Evolutionary conservation across 2,888 invertebrate genomes (phyloP), one percentile per base, ranked within the genome.

Genomic region (Rhagonycha lutea): DNA sequence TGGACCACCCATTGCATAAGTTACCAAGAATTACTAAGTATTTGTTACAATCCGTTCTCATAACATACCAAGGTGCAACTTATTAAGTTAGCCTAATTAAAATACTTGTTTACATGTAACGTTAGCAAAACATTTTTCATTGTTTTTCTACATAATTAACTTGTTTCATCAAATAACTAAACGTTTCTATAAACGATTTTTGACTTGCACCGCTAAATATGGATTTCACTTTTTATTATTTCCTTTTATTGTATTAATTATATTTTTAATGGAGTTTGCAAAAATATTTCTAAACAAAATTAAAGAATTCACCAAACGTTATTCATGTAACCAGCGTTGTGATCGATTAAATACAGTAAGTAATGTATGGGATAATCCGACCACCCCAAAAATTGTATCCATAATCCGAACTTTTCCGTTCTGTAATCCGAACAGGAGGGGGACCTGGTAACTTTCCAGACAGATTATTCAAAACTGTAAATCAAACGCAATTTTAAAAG

Each of bases 1-100:
- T 73, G 69, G 79, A 79, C 79, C 79, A 79, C 79, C 79, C 79
- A 79, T 78, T 70, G 65, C 77, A 79, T 79, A 79, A 78, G 76
- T 79, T 79, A 79, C 78, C 77, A 47, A 70, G 78, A 79, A 79
- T 69, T 68, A 78, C 75, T 73, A 72, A 79, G 75, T 79, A 70
- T 78, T 74, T 18, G 23, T 67, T 72, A 73, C 70, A 70, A 68
- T 70, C 61, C 69, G 14, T 75, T 71, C 69, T 77, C 63, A 72
- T 74, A 79, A 79, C 76, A 74, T 65, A 67, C 72, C 67, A 73
- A 65, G 67, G 67, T 63, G 11, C 14, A 70, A n/a, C 61, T 47
- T 47, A 47, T 47, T 47, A 47, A 47, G 47, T 47, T 47, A 47
- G 47, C 47, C 47, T 47, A 47, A n/a, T 47, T 47, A 47, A 47